A percentile compares a stretch with the other conserved stretches of the same genome.
Evolutionary conservation across 2,113 vertebrate species (phyloP).

Genomic region (Chroicocephalus ridibundus): DNA sequence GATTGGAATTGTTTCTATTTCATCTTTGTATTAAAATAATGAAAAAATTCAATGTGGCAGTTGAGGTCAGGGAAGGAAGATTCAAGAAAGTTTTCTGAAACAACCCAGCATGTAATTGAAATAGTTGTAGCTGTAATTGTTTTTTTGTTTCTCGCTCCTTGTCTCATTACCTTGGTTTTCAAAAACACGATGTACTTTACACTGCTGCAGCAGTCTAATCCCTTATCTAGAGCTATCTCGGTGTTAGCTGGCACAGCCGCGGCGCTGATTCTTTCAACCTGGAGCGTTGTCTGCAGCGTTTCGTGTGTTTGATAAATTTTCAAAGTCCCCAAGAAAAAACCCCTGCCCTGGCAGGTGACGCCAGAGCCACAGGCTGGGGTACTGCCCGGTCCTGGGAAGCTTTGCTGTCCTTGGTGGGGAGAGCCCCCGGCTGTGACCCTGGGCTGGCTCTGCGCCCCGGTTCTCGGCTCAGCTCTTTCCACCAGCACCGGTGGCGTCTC

Average conservation of each 20-base stretch:
- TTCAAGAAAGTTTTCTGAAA: neutral
- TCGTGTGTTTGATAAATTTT: neutral
- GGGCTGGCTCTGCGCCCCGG: neutral
- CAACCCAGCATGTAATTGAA: neutral
- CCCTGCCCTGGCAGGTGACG: neutral
- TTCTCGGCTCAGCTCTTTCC: neutral
- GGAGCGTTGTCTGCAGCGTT: neutral
- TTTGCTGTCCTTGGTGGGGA: neutral
- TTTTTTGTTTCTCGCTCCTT: neutral
- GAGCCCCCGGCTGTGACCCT: neutral
- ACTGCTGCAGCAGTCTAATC: neutral
- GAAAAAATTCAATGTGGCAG: neutral
- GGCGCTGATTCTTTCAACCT: neutral
- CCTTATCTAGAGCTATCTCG: neutral
- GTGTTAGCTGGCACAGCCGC: conserved; percentile 5
- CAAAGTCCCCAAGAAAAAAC: neutral
- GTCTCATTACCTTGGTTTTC: conserved; percentile 8
- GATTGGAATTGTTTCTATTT: neutral
- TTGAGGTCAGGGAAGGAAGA: neutral
- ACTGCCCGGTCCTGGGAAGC: neutral
- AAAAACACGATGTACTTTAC: neutral
- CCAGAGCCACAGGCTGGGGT: neutral
- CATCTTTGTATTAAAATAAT: neutral
- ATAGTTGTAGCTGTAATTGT: neutral
- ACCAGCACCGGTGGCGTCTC: neutral